Percentiles rank a stretch among this genome's conserved stretches.
Conservation (phyloP, 2,797 vertebrate species). For the Peromyscus eremicus region DNA sequence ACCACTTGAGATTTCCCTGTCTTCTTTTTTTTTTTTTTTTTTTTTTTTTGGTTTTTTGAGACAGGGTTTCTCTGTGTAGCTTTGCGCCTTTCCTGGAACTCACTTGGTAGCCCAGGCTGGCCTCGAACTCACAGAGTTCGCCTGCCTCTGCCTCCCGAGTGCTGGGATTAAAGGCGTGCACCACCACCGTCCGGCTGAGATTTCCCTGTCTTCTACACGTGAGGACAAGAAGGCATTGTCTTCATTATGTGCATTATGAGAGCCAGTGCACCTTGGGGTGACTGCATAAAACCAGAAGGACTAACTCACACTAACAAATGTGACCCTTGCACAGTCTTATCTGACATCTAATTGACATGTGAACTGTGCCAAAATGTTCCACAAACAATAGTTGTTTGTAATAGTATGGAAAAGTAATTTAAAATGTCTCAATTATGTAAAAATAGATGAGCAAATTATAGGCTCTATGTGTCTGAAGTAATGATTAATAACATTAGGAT, state of each 20-base stretch:
- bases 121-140: too few relatives aligned
- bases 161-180: too few relatives aligned
- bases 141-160: too few relatives aligned
- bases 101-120: too few relatives aligned
- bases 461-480: constrained; percentile 59
- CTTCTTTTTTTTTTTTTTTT: too few relatives aligned
- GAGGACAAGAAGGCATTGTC: constrained; percentile 39
- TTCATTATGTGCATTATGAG: constrained; percentile 48
- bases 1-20: constrained; percentile 33
- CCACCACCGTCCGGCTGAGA: too few relatives aligned
- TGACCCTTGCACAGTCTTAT: constrained; percentile 46
- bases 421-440: constrained; percentile 60
- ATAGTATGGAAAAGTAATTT: constrained; percentile 48
- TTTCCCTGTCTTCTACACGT: constrained; percentile 37
- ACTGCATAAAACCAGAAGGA: constrained; percentile 52
- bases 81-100: too few relatives aligned
- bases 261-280: constrained; percentile 23
- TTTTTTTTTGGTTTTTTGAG: too few relatives aligned
- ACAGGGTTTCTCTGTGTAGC: too few relatives aligned
- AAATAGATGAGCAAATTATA: constrained; percentile 70
- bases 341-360: constrained; percentile 52
- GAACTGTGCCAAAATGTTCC: constrained; percentile 14
- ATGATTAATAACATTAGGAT: constrained; percentile 64
- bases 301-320: background rate
- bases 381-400: constrained; percentile 53